These are phyloP conservation scores for Pangasius krempfi DNA, from an alignment of 2,797 vertebrate species.

Conservation along the genomic window DNA sequence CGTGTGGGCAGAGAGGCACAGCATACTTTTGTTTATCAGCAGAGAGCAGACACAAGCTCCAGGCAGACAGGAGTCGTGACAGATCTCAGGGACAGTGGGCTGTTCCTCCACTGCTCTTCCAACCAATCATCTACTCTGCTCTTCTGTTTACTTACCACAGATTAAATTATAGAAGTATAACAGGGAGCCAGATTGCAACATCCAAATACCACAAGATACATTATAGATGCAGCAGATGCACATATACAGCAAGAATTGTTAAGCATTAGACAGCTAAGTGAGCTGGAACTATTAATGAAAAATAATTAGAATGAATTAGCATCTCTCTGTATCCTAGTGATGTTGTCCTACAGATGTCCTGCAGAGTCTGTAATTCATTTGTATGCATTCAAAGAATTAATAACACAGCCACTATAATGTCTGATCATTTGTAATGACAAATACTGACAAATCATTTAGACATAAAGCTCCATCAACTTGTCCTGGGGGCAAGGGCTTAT, in stretches of 20 bases:
- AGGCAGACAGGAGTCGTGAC: conserved; percentile 61
- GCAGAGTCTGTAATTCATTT: not conserved
- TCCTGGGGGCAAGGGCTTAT: not conserved
- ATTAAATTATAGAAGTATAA: not conserved
- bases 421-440: not conserved
- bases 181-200: not conserved
- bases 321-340: not conserved
- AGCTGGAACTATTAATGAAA: not conserved
- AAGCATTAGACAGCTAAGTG: not conserved
- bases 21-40: conserved; percentile 65
- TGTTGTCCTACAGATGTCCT: not conserved
- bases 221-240: not conserved
- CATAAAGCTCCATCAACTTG: not conserved
- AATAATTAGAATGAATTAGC: not conserved
- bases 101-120: conserved; percentile 18
- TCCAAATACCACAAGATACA: not conserved
- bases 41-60: conserved; percentile 63
- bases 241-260: not conserved
- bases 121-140: conserved; percentile 16
- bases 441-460: not conserved
- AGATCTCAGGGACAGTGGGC: conserved; percentile 55
- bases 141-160: not conserved
- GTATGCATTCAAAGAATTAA: not conserved
- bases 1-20: conserved; percentile 37
- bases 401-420: not conserved